phyloP scores from a whole-genome alignment of 2,888 invertebrate genomes.

The Eupithecia tripunctaria region DNA sequence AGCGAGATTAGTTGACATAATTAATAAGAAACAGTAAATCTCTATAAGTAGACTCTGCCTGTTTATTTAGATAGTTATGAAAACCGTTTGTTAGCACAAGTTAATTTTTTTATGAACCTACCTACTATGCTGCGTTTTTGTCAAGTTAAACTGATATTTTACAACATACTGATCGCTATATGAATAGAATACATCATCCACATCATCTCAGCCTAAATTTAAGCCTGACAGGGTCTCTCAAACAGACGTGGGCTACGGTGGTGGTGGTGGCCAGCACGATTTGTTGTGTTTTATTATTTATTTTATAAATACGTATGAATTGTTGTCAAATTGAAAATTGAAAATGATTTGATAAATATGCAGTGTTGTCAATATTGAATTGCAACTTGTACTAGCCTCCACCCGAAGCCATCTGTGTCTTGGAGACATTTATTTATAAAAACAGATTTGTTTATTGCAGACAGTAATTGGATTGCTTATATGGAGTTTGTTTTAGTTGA shows the following conservation, averaged over 20 bases:
- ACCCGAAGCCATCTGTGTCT: not conserved
- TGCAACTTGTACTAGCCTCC: not conserved
- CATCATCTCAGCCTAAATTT: not conserved
- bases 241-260: not conserved
- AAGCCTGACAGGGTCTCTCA: not conserved
- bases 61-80: not conserved
- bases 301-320: not conserved
- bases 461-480: not conserved
- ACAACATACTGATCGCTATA: not conserved
- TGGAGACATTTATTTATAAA: not conserved
- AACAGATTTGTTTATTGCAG: not conserved
- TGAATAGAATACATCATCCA: not conserved
- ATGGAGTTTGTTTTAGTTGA: slow-evolving; percentile 2
- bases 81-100: not conserved
- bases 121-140: not conserved
- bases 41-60: not conserved
- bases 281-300: too few species aligned
- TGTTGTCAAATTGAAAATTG: not conserved
- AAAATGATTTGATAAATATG: not conserved
- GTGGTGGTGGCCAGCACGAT: too few species aligned
- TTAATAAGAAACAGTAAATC: not conserved
- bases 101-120: not conserved
- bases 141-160: not conserved
- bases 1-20: not conserved
- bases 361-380: not conserved